Evolutionary conservation across 1,140 invertebrate species (phyloP).

Genomic region (Physella acuta): DNA sequence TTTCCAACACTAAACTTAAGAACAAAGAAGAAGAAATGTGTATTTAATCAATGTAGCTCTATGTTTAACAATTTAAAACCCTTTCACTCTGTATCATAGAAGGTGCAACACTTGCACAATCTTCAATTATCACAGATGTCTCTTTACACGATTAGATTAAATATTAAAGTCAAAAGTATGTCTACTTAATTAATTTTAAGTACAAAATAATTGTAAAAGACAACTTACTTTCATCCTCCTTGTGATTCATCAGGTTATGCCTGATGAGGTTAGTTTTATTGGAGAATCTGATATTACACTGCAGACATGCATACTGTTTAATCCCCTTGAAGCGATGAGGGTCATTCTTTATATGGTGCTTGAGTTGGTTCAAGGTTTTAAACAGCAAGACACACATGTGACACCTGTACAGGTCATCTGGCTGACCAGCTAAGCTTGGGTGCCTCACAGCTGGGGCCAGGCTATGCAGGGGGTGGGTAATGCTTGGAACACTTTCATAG

Average conservation of each 20-base stretch:
- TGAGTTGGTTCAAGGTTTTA: conserved; percentile 24
- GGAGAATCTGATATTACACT: conserved; percentile 56
- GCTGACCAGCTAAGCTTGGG: not conserved
- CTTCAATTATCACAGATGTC: too few species aligned
- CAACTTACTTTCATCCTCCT: conserved; percentile 21
- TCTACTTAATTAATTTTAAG: too few species aligned
- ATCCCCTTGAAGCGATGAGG: conserved; percentile 34
- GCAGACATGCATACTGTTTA: conserved; percentile 50
- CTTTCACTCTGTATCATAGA: too few species aligned
- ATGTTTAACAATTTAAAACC: too few species aligned
- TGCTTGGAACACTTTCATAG: not conserved
- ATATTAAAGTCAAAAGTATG: too few species aligned
- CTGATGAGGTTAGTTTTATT: conserved; percentile 42
- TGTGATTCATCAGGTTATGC: conserved; percentile 27
- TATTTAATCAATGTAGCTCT: too few species aligned
- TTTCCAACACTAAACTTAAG: too few species aligned
- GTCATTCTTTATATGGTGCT: conserved; percentile 31
- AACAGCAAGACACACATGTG: conserved; percentile 31
- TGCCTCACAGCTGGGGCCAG: not conserved
- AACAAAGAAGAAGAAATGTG: too few species aligned
- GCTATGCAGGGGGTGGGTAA: too few species aligned
- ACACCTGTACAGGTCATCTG: conserved; percentile 27
- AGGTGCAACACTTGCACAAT: too few species aligned
- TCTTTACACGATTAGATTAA: too few species aligned
- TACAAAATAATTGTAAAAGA: too few species aligned